These are phyloP conservation scores for Chionomys nivalis DNA, from an alignment of 2,113 vertebrate genomes.

Conservation along the genomic window DNA sequence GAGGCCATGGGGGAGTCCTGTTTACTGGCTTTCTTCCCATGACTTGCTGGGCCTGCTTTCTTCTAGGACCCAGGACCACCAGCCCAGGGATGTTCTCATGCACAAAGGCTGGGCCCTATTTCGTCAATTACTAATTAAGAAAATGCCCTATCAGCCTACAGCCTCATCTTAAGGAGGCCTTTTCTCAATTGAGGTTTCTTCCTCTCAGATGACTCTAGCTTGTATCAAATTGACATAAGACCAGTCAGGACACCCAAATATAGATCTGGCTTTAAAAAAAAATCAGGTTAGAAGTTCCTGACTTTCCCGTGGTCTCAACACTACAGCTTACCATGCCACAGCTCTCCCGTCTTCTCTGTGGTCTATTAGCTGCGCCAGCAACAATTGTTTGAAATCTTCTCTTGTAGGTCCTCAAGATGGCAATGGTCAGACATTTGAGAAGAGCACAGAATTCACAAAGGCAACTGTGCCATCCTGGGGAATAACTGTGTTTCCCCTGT, in stretches of 20 bases:
- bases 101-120: not conserved
- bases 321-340: not conserved
- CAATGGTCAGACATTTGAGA: not conserved
- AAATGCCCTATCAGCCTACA: not conserved
- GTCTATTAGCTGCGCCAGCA: too few species aligned
- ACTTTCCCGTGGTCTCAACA: not conserved
- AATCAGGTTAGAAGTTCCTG: too few species aligned
- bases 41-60: not conserved
- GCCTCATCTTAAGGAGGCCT: not conserved
- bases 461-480: too few species aligned
- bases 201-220: not conserved
- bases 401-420: not conserved
- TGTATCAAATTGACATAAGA: not conserved
- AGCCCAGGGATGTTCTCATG: not conserved
- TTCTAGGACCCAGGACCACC: not conserved
- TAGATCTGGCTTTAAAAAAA: not conserved
- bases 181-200: not conserved
- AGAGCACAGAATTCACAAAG: not conserved
- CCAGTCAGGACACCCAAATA: not conserved
- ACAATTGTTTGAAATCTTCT: not conserved
- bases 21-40: not conserved
- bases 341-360: not conserved
- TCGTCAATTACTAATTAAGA: not conserved
- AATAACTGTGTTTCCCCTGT: not conserved
- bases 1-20: not conserved